Evolutionary conservation across 2,797 vertebrate species (phyloP).

Genomic region (Poeciliopsis presidionis): DNA sequence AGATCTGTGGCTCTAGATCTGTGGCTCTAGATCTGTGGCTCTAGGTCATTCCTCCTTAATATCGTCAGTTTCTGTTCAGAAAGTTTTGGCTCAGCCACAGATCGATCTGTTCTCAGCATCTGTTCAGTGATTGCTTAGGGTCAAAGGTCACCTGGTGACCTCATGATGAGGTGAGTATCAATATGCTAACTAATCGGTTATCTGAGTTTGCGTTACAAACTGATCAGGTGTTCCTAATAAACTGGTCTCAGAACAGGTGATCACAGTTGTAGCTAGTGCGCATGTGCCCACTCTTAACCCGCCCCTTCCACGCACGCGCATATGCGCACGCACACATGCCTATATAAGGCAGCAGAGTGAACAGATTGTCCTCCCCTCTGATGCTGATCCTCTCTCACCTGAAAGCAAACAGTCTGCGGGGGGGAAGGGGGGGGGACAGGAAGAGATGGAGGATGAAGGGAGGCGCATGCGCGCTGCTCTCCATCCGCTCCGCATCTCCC

Average conservation of each 20-base stretch:
- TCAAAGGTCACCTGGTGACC: no score
- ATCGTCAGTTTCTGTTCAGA: no score
- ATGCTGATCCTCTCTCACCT: conserved; percentile 40
- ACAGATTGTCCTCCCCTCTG: conserved; percentile 25
- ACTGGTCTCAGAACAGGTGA: not conserved
- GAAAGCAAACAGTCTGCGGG: conserved; percentile 25
- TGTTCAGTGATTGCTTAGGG: no score
- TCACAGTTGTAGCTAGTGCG: not conserved
- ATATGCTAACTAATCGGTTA: no score
- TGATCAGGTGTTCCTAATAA: not conserved
- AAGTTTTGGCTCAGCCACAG: no score
- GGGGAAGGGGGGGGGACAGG: not conserved
- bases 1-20: no score
- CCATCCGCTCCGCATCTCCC: conserved; percentile 77
- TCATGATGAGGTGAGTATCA: no score
- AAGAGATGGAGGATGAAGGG: conserved; percentile 27
- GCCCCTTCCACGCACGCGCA: not conserved
- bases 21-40: no score
- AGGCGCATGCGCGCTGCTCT: conserved; percentile 71
- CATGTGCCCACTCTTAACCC: not conserved
- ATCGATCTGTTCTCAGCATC: no score
- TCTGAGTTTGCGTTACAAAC: not conserved
- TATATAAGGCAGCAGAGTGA: conserved; percentile 12
- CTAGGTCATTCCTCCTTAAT: no score
- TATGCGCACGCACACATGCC: not conserved